These are phyloP conservation scores for Clarias pachynema DNA, from an alignment of 2,797 vertebrate genomes.

Conservation along the genomic window DNA sequence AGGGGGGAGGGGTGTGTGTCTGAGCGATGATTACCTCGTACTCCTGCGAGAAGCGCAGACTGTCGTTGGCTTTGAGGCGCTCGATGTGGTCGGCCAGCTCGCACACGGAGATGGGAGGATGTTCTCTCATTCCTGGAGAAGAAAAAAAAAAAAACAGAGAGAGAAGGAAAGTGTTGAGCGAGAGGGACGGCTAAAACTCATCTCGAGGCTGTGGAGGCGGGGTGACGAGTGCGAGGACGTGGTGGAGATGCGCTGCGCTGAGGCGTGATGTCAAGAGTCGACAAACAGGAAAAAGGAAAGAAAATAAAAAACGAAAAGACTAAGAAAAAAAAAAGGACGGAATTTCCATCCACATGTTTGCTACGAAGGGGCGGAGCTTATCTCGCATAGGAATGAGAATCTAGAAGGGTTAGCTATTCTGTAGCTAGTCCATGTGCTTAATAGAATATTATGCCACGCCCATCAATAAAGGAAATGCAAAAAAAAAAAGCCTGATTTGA, in stretches of 20 bases:
- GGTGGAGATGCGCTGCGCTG: conserved; percentile 47
- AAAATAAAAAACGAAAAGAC: background rate
- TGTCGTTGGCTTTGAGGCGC: conserved; percentile 88
- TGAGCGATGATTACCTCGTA: conserved; percentile 82
- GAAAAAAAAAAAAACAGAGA: conserved; percentile 29
- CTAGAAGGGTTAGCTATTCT: background rate
- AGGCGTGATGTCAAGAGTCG: conserved; percentile 26
- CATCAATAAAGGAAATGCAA: background rate
- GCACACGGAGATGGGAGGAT: conserved; percentile 81
- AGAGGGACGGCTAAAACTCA: background rate
- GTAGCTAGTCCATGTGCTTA: background rate
- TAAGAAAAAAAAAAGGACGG: conserved; percentile 21
- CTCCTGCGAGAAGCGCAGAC: conserved; percentile 92
- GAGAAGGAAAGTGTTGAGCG: conserved; percentile 1
- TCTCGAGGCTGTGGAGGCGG: background rate
- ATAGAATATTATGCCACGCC: background rate
- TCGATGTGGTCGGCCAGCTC: conserved; percentile 90
- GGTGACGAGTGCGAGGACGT: background rate
- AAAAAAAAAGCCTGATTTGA: too few species aligned
- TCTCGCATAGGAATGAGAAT: too few species aligned
- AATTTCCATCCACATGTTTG: background rate
- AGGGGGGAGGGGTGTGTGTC: background rate
- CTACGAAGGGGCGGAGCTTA: background rate
- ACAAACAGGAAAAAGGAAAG: conserved; percentile 34
- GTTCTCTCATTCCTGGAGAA: conserved; percentile 85